Base-by-base conservation (phyloP, 1,140 invertebrate genomes). In the Anastrepha obliqua region DNA sequence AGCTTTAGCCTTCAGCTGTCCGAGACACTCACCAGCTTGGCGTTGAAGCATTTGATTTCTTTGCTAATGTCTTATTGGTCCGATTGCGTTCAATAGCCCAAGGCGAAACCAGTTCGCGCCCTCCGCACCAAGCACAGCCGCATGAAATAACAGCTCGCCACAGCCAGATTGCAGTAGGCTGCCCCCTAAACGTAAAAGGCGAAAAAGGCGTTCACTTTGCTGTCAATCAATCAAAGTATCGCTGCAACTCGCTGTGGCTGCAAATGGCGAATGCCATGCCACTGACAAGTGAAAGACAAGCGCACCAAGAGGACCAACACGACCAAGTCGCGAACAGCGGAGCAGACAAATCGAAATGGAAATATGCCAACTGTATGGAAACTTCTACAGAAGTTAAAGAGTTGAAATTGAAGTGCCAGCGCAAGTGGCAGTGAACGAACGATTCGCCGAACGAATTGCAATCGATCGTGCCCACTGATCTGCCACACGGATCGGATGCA, bases 191-290 rank as follows among this genome's bases (percentile, higher is more conserved):
- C 74, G 44, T 15, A 7, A 55, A 81, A 55, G n/a, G 8, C 74
- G 29, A 51, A 67, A 39, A 11, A 81, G 74, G 74, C 74, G 74
- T 81, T 81, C 20, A 81, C 47, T 47, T 81, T 20, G 74, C 74
- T 81, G 74, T 81, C 74, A 81, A 81, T 81, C 74, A 81, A 81
- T 81, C 74, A 55, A 81, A 55, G 74, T 81, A 81, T 81, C 74
- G 74, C 74, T 81, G 74, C 74, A 20, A 55, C 17, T 5, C 13
- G n/a, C n/a, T 7, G 47, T 81, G 74, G 47, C 44, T 81, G 74
- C 74, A 81, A 67, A 81, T 81, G 74, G 74, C 74, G 74, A 20
- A 81, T 55, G 47, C 74, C n/a, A 55, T n/a, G 74, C 74, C 74
- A 55, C 74, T 81, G 74, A 81, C 74, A 81, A 81, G 74, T 81